These are phyloP conservation scores for Reticulitermes speratus DNA, from an alignment of 1,140 invertebrate genomes.

Conservation along the genomic window DNA sequence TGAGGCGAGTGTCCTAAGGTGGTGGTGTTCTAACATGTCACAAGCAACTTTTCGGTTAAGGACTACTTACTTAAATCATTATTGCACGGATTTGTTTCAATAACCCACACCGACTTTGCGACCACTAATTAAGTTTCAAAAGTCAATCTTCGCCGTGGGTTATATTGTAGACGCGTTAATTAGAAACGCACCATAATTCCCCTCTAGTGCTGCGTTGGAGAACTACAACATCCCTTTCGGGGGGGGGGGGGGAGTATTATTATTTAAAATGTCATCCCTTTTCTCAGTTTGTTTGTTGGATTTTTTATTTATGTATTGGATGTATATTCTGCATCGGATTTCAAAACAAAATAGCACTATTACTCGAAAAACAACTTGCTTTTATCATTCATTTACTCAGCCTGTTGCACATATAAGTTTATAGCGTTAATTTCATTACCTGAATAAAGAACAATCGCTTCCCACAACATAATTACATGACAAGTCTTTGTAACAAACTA, in stretches of 20 bases:
- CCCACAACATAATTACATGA: too few species aligned
- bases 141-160: slow-evolving; percentile 13
- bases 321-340: background rate
- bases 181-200: background rate
- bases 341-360: background rate
- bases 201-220: background rate
- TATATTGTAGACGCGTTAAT: slow-evolving; percentile 3
- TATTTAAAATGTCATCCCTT: slow-evolving; percentile 14
- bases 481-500: too few species aligned
- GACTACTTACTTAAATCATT: background rate
- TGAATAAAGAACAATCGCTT: too few species aligned
- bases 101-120: background rate
- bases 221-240: background rate
- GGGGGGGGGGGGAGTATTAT: background rate
- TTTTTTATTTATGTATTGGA: background rate
- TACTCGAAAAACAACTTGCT: too few species aligned
- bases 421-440: too few species aligned
- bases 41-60: background rate
- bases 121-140: slow-evolving; percentile 14
- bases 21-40: background rate
- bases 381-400: too few species aligned
- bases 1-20: background rate
- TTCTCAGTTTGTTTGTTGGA: background rate
- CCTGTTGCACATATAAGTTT: too few species aligned
- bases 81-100: background rate